Conservation (phyloP, 2,888 invertebrate genomes). For the Empis livida region DNA sequence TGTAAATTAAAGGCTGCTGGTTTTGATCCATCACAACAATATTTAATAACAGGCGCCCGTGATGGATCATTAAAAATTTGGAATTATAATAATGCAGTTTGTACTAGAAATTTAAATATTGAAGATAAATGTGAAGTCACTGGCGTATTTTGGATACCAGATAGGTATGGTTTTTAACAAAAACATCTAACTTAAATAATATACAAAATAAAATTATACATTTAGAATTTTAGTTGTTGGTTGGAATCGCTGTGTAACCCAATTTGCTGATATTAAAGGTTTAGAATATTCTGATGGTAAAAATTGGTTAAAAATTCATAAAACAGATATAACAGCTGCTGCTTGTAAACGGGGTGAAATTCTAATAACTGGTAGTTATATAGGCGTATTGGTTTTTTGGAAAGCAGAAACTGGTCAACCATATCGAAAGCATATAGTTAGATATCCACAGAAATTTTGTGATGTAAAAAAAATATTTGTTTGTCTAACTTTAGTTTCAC, state of each 20-base stretch:
- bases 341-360: constrained; percentile 52
- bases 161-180: too few species aligned
- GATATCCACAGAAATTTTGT: constrained; percentile 30
- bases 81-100: constrained; percentile 72
- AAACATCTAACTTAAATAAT: too few species aligned
- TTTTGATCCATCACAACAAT: constrained; percentile 60
- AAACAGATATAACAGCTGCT: constrained; percentile 61
- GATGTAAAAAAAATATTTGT: constrained; percentile 15
- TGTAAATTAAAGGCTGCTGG: constrained; percentile 30
- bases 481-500: too few species aligned
- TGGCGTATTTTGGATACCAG: constrained; percentile 44
- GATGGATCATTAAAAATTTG: constrained; percentile 66
- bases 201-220: constrained; percentile 8
- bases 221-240: constrained; percentile 62
- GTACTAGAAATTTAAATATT: constrained; percentile 53
- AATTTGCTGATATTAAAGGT: constrained; percentile 44
- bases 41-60: constrained; percentile 63
- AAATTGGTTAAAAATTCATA: constrained; percentile 58
- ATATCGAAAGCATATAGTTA: constrained; percentile 39
- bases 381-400: constrained; percentile 72
- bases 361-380: constrained; percentile 62
- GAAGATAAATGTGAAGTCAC: constrained; percentile 47
- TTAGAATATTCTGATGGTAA: constrained; percentile 46
- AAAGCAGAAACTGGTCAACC: constrained; percentile 69
- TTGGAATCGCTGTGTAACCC: constrained; percentile 62